phyloP scores from a whole-genome alignment of 2,113 vertebrate species.

The Nestor notabilis region DNA sequence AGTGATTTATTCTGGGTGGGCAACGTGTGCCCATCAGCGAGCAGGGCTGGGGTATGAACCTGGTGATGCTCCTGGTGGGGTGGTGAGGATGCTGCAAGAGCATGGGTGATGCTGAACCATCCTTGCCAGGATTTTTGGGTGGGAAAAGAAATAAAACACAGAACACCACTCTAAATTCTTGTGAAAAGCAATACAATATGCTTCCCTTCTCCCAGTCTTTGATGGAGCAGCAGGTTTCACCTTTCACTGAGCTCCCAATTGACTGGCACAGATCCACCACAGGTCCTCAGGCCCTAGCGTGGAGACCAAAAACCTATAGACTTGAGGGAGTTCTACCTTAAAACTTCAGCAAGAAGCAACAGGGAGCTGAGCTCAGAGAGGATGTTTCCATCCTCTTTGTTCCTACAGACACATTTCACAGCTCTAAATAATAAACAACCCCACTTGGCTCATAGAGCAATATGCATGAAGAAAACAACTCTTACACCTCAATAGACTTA shows the following conservation, averaged over 20 bases:
- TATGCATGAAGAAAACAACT: background rate
- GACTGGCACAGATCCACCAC: background rate
- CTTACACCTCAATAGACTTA: fast-evolving
- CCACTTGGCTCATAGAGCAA: background rate
- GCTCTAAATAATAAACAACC: background rate
- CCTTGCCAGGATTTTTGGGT: background rate
- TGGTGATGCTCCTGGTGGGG: background rate
- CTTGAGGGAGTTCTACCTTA: background rate
- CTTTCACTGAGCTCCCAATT: background rate
- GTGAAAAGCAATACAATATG: fast-evolving
- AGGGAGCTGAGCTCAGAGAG: fast-evolving
- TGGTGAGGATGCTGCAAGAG: background rate
- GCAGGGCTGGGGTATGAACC: background rate
- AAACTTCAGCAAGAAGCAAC: background rate
- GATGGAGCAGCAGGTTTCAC: background rate
- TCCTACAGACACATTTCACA: background rate
- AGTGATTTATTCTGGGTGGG: background rate
- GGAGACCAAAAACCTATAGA: background rate
- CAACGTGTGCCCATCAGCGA: fast-evolving
- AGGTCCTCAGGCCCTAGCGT: fast-evolving
- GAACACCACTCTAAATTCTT: fast-evolving
- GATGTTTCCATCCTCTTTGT: background rate
- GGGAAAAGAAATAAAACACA: background rate
- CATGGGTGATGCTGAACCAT: background rate
- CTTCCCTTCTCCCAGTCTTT: fast-evolving